Conservation (phyloP, 1,140 invertebrate genomes). For the Scaptomyza graminum region DNA sequence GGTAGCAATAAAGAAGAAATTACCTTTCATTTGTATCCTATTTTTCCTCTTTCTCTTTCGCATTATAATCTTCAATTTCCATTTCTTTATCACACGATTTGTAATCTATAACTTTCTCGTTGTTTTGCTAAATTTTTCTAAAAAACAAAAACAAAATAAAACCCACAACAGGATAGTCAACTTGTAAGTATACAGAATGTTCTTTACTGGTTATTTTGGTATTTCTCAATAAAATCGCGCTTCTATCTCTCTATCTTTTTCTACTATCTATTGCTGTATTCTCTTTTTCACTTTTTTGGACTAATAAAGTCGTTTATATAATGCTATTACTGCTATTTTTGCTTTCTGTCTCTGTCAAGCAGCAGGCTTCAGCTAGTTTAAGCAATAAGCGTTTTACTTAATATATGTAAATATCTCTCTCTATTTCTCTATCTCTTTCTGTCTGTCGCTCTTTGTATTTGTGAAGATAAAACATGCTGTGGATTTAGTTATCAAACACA, state of each 20-base stretch:
- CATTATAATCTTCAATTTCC: slow-evolving; percentile 45
- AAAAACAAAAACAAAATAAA: slow-evolving; percentile 50
- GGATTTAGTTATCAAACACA: slow-evolving; percentile 17
- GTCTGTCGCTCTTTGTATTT: slow-evolving; percentile 22
- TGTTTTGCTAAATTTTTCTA: slow-evolving; percentile 72
- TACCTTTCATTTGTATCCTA: slow-evolving; percentile 17
- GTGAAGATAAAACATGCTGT: slow-evolving; percentile 15
- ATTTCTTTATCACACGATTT: slow-evolving; percentile 69
- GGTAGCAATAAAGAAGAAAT: background rate
- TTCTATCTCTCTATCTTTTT: slow-evolving; percentile 46
- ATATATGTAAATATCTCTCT: slow-evolving; percentile 9
- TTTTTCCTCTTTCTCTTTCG: background rate
- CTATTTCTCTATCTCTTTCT: slow-evolving; percentile 29
- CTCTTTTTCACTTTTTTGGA: slow-evolving; percentile 36
- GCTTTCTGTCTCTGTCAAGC: slow-evolving; percentile 47
- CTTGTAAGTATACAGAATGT: slow-evolving; percentile 80
- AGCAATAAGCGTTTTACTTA: slow-evolving; percentile 31
- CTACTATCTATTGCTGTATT: slow-evolving; percentile 32
- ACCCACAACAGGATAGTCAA: slow-evolving; percentile 77
- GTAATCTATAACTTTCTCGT: slow-evolving; percentile 76
- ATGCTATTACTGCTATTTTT: slow-evolving; percentile 34
- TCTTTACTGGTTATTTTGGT: slow-evolving; percentile 33
- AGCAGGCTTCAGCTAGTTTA: slow-evolving; percentile 45
- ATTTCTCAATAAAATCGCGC: slow-evolving; percentile 51
- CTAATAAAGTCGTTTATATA: slow-evolving; percentile 46